Evolutionary conservation across 2,797 vertebrate genomes (phyloP), one percentile per base, ranked within the genome.

Genomic region (Erpetoichthys calabaricus): DNA sequence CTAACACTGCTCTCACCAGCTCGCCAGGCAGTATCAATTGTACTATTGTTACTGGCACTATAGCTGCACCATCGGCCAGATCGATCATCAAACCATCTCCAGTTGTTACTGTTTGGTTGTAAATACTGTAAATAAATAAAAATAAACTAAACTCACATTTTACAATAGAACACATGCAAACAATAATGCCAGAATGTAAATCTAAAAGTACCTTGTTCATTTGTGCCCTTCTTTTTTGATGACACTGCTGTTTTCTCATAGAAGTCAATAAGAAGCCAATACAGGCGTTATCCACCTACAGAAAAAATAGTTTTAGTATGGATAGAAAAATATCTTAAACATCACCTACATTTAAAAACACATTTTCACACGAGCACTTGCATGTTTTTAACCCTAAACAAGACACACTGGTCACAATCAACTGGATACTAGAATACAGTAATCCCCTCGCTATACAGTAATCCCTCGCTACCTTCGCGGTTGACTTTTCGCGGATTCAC

Each of bases 11-110:
- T 94, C 68, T 97, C 94, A 5, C 93, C 94, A 0, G 89, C 88
- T 44, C 90, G 84, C 94, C 94, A 97, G 1, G 94, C 92, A 0
- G 92, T 86, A 70, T 97, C 94, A 51, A 97, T 97, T 57, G 94
- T 97, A 65, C 91, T 93, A 73, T 97, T 97, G 77, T 97, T 97
- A 66, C 93, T 94, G 59, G 92, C 91, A 52, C 92, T 97, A 69
- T 97, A 97, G 75, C 91, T 97, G 78, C 94, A 97, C 94, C 94
- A 97, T 60, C 94, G 91, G 4, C 94, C 94, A 1, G 93, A 97
- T 45, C 93, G 89, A 72, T 97, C 94, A 70, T 97, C 94, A 75
- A 97, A 97, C 94, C 94, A 97, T 56, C 94, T 86, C 94, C 94
- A 97, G 68, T 96, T 97, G 75, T 97, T 97, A 5, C 87, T 91